Evolutionary conservation across 2,113 vertebrate genomes (phyloP).

Genomic region (Nibea albiflora): DNA sequence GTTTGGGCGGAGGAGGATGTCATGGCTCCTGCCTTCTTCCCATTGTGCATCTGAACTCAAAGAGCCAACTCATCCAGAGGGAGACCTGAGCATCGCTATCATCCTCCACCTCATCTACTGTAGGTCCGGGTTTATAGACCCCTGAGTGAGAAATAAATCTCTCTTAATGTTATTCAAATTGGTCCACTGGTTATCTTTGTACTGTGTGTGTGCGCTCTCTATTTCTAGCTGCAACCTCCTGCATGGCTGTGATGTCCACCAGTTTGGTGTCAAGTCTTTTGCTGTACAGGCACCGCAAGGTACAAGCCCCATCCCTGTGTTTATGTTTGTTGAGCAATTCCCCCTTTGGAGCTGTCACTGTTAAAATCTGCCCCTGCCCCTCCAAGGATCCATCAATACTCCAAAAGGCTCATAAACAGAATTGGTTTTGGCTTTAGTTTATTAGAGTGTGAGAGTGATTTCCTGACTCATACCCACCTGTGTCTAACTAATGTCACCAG

Average conservation of each 20-base stretch:
- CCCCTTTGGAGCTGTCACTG: conserved; percentile 3
- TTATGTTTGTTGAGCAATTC: not conserved
- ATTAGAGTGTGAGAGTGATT: conserved; percentile 58
- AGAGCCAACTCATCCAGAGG: conserved; percentile 41
- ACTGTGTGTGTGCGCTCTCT: not conserved
- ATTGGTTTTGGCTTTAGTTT: conserved; percentile 53
- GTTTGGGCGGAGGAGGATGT: conserved; percentile 68
- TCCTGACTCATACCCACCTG: conserved; percentile 62
- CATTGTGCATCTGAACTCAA: conserved; percentile 53
- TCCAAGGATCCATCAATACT: conserved; percentile 51
- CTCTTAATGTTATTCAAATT: conserved; percentile 36
- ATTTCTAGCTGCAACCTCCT: conserved; percentile 83
- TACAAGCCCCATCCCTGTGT: conserved; percentile 51
- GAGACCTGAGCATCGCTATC: conserved; percentile 62
- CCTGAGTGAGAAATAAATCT: conserved; percentile 34
- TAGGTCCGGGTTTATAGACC: conserved; percentile 54
- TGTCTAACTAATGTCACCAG: conserved; percentile 54
- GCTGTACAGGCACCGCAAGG: conserved; percentile 87
- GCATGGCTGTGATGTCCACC: conserved; percentile 88
- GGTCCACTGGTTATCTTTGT: not conserved
- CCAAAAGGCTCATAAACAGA: conserved; percentile 61
- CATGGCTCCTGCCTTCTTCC: conserved; percentile 68
- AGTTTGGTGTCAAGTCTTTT: conserved; percentile 87
- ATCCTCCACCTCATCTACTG: conserved; percentile 75
- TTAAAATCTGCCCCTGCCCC: conserved; percentile 33